phyloP scores from a whole-genome alignment of 2,797 vertebrate genomes.

The Choloepus didactylus region DNA sequence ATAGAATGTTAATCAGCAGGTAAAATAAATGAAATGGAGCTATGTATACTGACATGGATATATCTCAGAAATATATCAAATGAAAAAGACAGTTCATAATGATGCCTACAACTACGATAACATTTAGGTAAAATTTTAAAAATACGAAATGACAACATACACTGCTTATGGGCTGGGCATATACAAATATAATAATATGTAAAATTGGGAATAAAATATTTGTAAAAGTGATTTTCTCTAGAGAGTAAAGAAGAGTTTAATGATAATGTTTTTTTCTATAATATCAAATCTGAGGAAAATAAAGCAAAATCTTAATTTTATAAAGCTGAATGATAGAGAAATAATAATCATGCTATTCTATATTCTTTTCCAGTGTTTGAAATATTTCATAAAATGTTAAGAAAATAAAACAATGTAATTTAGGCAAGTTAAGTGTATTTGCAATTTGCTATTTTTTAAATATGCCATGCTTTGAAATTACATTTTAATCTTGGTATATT shows the following conservation, averaged over 20 bases:
- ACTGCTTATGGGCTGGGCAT: background rate
- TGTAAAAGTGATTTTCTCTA: background rate
- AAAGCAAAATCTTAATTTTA: too few relatives aligned
- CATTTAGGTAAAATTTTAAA: slow-evolving; percentile 6
- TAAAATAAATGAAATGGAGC: background rate
- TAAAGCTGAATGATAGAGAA: too few relatives aligned
- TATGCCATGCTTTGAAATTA: background rate
- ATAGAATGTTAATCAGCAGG: background rate
- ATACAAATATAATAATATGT: background rate
- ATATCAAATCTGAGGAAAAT: too few relatives aligned
- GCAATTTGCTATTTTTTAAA: slow-evolving; percentile 56
- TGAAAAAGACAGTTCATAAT: background rate
- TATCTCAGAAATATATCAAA: slow-evolving; percentile 36
- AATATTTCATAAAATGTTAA: background rate
- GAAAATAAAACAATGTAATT: slow-evolving; percentile 2
- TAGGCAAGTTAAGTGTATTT: background rate
- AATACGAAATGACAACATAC: background rate
- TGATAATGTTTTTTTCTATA: background rate
- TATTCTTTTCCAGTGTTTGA: background rate
- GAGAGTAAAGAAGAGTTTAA: background rate
- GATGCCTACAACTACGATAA: background rate
- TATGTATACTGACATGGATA: background rate
- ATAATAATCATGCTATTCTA: background rate
- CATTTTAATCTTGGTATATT: slow-evolving; percentile 22
- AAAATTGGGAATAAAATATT: background rate